Conservation (phyloP, 2,113 vertebrate species). For the crab-eating macaque (Macaca fascicularis) region T2T-MFA8v1.1 NC_088388.1:39958501-39959000, state of each 20-base stretch:
- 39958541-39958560: neutral
- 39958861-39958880: neutral
- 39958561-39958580: neutral
- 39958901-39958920: neutral
- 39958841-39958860: neutral
- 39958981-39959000: no score
- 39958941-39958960: neutral
- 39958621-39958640: neutral
- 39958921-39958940: neutral
- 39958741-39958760: neutral
- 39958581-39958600: neutral
- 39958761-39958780: neutral
- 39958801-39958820: neutral
- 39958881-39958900: neutral
- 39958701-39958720: neutral
- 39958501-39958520: neutral
- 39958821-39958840: neutral
- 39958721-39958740: neutral
- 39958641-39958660: neutral
- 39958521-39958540: neutral
- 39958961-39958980: no score
- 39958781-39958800: neutral
- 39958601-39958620: neutral
- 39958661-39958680: neutral
- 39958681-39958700: neutral